Evolutionary conservation across 2,888 invertebrate genomes (phyloP).

Genomic region (Heteromyza rotundicornis): DNA sequence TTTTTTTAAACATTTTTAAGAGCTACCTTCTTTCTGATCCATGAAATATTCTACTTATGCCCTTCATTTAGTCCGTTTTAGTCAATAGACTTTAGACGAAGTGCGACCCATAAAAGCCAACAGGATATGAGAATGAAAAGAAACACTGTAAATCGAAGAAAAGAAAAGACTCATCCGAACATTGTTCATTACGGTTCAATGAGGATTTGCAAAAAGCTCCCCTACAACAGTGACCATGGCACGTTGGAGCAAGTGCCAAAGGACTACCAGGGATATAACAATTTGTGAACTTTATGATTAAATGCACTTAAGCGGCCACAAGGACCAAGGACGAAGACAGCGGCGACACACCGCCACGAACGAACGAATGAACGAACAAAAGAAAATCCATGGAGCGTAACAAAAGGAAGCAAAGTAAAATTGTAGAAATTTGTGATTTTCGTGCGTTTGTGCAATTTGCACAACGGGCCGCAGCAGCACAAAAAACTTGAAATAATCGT

Average conservation of each 20-base stretch:
- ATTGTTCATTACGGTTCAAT: constrained; percentile 16
- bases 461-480: background rate
- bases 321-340: constrained; percentile 22
- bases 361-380: background rate
- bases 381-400: background rate
- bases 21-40: too few relatives aligned
- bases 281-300: constrained; percentile 38
- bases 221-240: background rate
- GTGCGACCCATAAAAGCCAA: too few relatives aligned
- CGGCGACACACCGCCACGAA: background rate
- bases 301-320: constrained; percentile 29
- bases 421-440: background rate
- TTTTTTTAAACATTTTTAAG: too few relatives aligned
- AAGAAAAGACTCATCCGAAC: too few relatives aligned
- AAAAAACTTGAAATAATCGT: background rate
- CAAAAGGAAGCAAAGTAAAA: background rate
- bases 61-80: too few relatives aligned
- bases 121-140: too few relatives aligned
- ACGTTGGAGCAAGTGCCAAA: constrained; percentile 4
- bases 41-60: too few relatives aligned
- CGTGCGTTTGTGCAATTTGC: background rate
- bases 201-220: constrained; percentile 9
- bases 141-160: too few relatives aligned
- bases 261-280: constrained; percentile 7
- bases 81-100: too few relatives aligned